Percentiles rank a stretch among this genome's conserved stretches.
These are phyloP conservation scores for Mola mola DNA, from an alignment of 2,113 vertebrate genomes.

Conservation along the genomic window DNA sequence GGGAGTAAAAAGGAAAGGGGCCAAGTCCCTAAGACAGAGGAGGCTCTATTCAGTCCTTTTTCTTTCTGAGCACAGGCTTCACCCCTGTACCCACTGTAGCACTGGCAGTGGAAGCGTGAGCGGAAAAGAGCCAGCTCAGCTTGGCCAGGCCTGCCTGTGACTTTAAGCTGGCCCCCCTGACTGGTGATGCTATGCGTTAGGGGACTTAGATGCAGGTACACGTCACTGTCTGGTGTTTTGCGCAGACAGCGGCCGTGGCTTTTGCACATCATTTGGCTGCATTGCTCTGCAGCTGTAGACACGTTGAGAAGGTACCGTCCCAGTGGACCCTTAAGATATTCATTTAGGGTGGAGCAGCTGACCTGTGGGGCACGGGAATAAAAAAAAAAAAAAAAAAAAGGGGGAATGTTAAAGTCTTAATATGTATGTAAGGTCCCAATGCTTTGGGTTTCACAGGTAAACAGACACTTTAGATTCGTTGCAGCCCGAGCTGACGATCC, in stretches of 20 bases:
- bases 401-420: too few relatives aligned
- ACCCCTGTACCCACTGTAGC: conserved; percentile 87
- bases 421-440: too few relatives aligned
- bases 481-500: too few relatives aligned
- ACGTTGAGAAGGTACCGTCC: conserved; percentile 91
- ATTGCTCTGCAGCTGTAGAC: conserved; percentile 83
- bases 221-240: conserved; percentile 53
- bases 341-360: conserved; percentile 85
- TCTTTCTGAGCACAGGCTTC: conserved; percentile 71
- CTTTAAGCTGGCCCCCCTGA: conserved; percentile 42
- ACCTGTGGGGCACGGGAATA: conserved; percentile 70
- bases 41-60: conserved; percentile 59
- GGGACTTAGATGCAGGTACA: conserved; percentile 86
- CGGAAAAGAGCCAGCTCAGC: conserved; percentile 66
- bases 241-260: conserved; percentile 89
- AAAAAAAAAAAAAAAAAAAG: too few relatives aligned
- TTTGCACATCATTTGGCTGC: conserved; percentile 85
- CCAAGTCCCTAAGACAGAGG: conserved; percentile 60
- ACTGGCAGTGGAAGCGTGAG: conserved; percentile 87
- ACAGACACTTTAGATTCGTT: too few relatives aligned
- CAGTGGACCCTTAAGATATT: conserved; percentile 84
- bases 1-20: conserved; percentile 70
- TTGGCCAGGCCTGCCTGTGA: conserved; percentile 61
- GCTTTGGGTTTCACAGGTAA: too few relatives aligned
- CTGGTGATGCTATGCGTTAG: conserved; percentile 79